phyloP scores from a whole-genome alignment of 2,113 vertebrate genomes.

The Coptodon bakossiorum region DNA sequence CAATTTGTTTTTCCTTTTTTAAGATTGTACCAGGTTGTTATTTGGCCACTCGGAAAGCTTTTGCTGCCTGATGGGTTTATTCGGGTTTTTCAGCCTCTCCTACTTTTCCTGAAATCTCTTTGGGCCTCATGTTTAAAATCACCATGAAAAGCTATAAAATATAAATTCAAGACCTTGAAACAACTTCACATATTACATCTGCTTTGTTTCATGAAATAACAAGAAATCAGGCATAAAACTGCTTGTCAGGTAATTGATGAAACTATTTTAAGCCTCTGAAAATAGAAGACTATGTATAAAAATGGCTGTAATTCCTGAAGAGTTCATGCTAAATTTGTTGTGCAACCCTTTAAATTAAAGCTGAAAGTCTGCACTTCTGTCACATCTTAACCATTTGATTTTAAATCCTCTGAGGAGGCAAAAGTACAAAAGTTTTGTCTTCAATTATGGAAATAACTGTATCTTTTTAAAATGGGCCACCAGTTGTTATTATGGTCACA shows the following conservation, averaged over 20 bases:
- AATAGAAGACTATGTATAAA: not conserved
- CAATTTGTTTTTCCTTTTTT: not conserved
- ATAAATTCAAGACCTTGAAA: not conserved
- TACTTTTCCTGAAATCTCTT: not conserved
- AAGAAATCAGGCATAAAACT: not conserved
- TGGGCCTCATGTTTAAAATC: not conserved
- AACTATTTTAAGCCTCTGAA: not conserved
- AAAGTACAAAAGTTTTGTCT: not conserved
- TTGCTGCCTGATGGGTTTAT: not conserved
- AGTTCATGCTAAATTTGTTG: not conserved
- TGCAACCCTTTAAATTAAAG: not conserved
- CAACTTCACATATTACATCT: not conserved
- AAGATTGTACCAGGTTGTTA: not conserved
- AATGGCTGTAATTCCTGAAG: not conserved
- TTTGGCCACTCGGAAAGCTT: not conserved
- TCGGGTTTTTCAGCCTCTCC: not conserved
- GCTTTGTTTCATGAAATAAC: not conserved
- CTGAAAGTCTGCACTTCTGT: not conserved
- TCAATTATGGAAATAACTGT: not conserved
- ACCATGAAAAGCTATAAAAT: not conserved
- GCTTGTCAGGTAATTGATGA: not conserved
- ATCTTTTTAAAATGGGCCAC: not conserved
- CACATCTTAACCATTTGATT: not conserved
- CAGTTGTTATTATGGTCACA: not conserved
- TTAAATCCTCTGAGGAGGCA: not conserved